A percentile compares a stretch with the other conserved stretches of the same genome.
phyloP scores from a whole-genome alignment of 2,113 vertebrate species.

The Myrmecobius fasciatus region DNA sequence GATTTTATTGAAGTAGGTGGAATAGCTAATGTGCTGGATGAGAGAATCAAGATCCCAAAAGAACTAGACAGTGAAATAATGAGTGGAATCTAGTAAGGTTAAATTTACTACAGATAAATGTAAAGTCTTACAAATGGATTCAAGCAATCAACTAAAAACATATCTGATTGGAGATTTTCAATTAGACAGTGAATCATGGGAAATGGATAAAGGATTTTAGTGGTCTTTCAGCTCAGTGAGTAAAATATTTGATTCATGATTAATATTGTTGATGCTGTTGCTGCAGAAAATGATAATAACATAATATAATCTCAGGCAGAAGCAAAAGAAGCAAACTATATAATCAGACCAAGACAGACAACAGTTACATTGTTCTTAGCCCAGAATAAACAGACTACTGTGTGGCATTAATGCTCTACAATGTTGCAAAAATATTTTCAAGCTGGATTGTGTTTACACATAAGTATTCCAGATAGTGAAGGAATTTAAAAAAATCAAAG shows the following conservation, averaged over 20 bases:
- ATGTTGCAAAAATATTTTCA: not conserved
- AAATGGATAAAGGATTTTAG: not conserved
- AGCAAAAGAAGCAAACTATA: not conserved
- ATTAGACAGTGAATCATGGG: not conserved
- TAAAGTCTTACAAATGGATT: not conserved
- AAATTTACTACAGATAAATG: not conserved
- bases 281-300: not conserved
- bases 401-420: not conserved
- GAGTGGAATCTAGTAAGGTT: not conserved
- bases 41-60: not conserved
- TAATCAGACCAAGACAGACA: not conserved
- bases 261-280: not conserved
- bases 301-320: not conserved
- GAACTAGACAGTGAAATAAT: not conserved
- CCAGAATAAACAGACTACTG: not conserved
- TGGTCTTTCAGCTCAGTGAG: not conserved
- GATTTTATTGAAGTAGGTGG: not conserved
- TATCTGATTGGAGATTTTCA: not conserved
- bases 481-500: not conserved
- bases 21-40: not conserved
- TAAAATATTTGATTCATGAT: not conserved
- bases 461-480: not conserved
- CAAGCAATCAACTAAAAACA: not conserved
- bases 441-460: not conserved
- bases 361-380: not conserved